Evolutionary conservation across 2,888 invertebrate genomes (phyloP).

Genomic region (Mayetiola destructor): DNA sequence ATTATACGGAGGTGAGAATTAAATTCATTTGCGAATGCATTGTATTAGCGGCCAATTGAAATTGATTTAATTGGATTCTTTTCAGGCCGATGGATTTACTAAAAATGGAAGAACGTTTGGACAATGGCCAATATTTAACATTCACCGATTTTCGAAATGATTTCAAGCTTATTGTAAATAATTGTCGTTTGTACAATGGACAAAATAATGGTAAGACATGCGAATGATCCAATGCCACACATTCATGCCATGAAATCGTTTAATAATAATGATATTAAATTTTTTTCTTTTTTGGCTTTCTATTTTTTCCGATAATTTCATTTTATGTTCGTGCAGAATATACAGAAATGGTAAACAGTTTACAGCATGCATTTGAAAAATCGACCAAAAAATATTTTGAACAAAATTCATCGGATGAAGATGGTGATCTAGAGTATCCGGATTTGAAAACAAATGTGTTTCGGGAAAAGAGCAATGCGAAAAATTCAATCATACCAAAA

Average conservation of each 20-base stretch:
- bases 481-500: conserved; percentile 16
- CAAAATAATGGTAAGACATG: conserved; percentile 71
- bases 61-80: neutral
- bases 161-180: conserved; percentile 83
- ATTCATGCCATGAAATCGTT: too few relatives aligned
- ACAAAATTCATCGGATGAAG: conserved; percentile 65
- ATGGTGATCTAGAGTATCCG: conserved; percentile 53
- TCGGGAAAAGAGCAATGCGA: conserved; percentile 33
- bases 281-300: conserved; percentile 6
- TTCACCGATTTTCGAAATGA: conserved; percentile 72
- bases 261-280: too few relatives aligned
- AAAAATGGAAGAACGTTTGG: conserved; percentile 75
- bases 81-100: conserved; percentile 70
- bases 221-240: conserved; percentile 5
- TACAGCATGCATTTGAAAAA: conserved; percentile 66
- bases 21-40: too few relatives aligned
- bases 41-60: neutral
- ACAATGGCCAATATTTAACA: conserved; percentile 62
- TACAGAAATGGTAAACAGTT: conserved; percentile 73
- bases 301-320: conserved; percentile 4
- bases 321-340: conserved; percentile 47
- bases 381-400: conserved; percentile 72
- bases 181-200: conserved; percentile 84
- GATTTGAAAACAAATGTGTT: conserved; percentile 36
- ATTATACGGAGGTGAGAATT: conserved; percentile 43